A percentile compares a stretch with the other conserved stretches of the same genome.
Evolutionary conservation across 2,888 invertebrate species (phyloP).

Genomic region (Tribolium freemani): DNA sequence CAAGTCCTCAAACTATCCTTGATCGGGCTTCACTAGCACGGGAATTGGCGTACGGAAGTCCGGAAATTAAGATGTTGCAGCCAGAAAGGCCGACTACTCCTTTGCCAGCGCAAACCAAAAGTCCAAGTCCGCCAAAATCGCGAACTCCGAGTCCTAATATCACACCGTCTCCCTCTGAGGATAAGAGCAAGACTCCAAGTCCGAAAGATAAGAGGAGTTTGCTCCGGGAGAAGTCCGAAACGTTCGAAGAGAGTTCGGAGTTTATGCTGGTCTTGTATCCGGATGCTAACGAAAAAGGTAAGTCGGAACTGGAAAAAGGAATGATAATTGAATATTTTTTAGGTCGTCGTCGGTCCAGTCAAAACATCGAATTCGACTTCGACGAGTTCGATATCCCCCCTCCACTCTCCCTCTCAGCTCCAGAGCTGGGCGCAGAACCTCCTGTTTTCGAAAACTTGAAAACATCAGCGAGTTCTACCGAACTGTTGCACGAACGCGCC

Average conservation of each 20-base stretch:
- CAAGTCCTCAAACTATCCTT: constrained; percentile 64
- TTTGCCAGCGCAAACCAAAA: constrained; percentile 34
- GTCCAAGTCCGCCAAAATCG: constrained; percentile 18
- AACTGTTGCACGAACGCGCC: constrained; percentile 84
- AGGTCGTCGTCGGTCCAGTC: constrained; percentile 46
- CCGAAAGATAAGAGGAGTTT: constrained; percentile 49
- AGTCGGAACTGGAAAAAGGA: not conserved
- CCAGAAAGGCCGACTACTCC: constrained; percentile 46
- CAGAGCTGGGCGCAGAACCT: constrained; percentile 79
- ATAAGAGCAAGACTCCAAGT: constrained; percentile 39
- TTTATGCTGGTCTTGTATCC: constrained; percentile 82
- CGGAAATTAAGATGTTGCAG: constrained; percentile 62
- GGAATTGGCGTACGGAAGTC: constrained; percentile 71
- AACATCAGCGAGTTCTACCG: constrained; percentile 85
- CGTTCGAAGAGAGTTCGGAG: constrained; percentile 79
- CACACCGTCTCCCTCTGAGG: not conserved
- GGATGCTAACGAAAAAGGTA: constrained; percentile 61
- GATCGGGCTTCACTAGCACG: constrained; percentile 70
- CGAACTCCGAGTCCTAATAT: constrained; percentile 7
- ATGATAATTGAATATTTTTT: constrained; percentile 6
- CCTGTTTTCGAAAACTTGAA: constrained; percentile 73
- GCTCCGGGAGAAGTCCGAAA: constrained; percentile 64
- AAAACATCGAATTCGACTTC: constrained; percentile 69
- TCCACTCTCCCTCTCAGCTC: constrained; percentile 85
- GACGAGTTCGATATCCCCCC: constrained; percentile 81